Evolutionary conservation across 2,888 invertebrate species (phyloP).

Genomic region (Caenorhabditis becei): DNA sequence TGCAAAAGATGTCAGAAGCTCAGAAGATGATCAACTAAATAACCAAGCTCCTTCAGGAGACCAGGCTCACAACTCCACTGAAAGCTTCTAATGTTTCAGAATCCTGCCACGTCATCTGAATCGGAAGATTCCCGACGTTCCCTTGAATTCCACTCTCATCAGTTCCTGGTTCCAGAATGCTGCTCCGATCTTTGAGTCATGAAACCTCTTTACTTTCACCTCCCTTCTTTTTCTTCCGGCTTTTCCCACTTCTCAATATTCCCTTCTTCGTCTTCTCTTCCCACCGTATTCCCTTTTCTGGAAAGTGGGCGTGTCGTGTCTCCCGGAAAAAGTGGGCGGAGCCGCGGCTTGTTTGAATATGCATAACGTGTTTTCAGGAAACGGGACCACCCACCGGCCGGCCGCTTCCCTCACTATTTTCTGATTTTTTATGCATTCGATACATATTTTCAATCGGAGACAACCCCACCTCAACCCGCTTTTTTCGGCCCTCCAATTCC

Average conservation of each 20-base stretch:
- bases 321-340: conserved; percentile 23
- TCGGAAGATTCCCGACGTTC: too few relatives aligned
- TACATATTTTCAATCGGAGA: conserved; percentile 46
- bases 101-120: too few relatives aligned
- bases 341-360: conserved; percentile 32
- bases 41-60: too few relatives aligned
- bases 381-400: conserved; percentile 34
- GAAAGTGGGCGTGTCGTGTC: conserved; percentile 32
- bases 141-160: too few relatives aligned
- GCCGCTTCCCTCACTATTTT: conserved; percentile 49
- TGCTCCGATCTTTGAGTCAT: not conserved
- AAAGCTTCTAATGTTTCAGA: too few relatives aligned
- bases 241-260: not conserved
- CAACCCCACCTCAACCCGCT: conserved; percentile 17
- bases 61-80: too few relatives aligned
- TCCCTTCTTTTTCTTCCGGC: not conserved
- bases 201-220: not conserved
- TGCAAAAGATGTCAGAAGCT: too few relatives aligned
- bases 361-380: conserved; percentile 53
- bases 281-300: conserved; percentile 33
- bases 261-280: not conserved
- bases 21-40: too few relatives aligned
- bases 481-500: conserved; percentile 5
- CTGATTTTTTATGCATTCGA: conserved; percentile 61
- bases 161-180: too few relatives aligned